Evolutionary conservation across 2,888 invertebrate species (phyloP).

Genomic region (Julus scanicus): DNA sequence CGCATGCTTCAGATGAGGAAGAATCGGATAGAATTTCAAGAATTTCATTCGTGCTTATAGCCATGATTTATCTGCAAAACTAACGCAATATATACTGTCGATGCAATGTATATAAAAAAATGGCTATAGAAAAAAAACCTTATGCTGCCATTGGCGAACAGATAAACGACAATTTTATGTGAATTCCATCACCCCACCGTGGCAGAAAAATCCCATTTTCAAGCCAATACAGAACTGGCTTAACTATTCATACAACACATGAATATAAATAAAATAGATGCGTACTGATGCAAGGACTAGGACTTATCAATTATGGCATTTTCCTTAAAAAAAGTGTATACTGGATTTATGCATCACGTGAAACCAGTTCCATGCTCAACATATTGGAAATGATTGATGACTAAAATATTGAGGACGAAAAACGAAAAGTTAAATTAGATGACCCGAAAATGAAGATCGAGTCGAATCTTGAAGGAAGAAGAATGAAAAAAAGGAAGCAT

Average conservation of each 20-base stretch:
- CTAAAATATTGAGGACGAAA: neutral
- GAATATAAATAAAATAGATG: neutral
- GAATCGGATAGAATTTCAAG: neutral
- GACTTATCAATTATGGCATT: neutral
- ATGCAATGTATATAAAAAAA: slow-evolving; percentile 16
- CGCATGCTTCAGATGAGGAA: neutral
- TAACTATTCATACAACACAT: neutral
- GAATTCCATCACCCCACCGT: neutral
- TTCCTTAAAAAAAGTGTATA: neutral
- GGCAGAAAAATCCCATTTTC: neutral
- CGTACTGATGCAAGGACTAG: neutral
- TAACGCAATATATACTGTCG: slow-evolving; percentile 17
- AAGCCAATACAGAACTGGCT: neutral
- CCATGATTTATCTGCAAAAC: slow-evolving; percentile 19
- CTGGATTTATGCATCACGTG: neutral
- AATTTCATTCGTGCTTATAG: neutral
- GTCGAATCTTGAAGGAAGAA: too few species aligned
- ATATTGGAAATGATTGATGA: slow-evolving; percentile 13
- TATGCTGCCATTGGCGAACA: neutral
- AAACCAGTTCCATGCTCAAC: neutral
- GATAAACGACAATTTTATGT: slow-evolving; percentile 19
- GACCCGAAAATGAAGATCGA: neutral
- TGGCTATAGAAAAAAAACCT: neutral
- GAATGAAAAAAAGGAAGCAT: neutral
- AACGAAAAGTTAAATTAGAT: neutral